Conservation (phyloP, 1,140 invertebrate genomes). For the Acromyrmex heyeri region DNA sequence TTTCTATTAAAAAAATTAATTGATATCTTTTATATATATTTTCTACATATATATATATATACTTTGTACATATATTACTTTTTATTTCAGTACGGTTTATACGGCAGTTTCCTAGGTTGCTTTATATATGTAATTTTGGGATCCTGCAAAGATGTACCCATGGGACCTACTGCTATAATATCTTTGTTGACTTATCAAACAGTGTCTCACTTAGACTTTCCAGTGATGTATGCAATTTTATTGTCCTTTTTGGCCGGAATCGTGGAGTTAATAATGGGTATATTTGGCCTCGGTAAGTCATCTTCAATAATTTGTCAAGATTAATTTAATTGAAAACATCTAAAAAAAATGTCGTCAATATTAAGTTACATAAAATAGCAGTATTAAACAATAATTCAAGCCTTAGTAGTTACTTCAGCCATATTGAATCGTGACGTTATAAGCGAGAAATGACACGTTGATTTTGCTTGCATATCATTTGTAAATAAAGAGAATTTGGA, state of each 20-base stretch:
- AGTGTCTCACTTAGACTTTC: slow-evolving; percentile 89
- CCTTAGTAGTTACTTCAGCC: too few species aligned
- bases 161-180: slow-evolving; percentile 95
- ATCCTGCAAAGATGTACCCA: slow-evolving; percentile 95
- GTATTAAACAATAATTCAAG: background rate
- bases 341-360: background rate
- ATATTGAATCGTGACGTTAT: too few species aligned
- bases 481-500: too few species aligned
- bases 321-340: background rate
- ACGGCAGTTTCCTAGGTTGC: slow-evolving; percentile 96
- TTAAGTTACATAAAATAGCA: background rate
- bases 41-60: background rate
- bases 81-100: slow-evolving; percentile 92
- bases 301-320: background rate
- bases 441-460: too few species aligned
- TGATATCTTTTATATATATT: background rate
- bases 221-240: slow-evolving; percentile 91
- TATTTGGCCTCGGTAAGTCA: slow-evolving; percentile 93
- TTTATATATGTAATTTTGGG: slow-evolving; percentile 97
- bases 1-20: background rate
- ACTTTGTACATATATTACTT: background rate
- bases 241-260: slow-evolving; percentile 93
- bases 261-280: slow-evolving; percentile 94
- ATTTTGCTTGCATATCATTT: too few species aligned
- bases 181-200: slow-evolving; percentile 93